Percentiles rank a stretch among this genome's conserved stretches.
These are phyloP conservation scores for Pharmacophagus antenor DNA, from an alignment of 2,888 invertebrate genomes.

Conservation along the genomic window DNA sequence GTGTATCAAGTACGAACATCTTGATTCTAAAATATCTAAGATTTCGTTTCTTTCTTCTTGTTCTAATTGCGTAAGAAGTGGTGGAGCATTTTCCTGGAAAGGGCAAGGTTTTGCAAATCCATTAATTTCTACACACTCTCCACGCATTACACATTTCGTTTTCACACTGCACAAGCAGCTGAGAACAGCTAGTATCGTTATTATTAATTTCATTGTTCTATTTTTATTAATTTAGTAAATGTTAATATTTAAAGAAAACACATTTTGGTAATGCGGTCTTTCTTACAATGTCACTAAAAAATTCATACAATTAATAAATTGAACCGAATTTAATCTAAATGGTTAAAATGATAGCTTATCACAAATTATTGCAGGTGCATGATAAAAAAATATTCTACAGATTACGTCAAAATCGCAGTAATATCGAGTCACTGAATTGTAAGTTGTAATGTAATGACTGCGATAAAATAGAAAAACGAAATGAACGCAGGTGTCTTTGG, in stretches of 20 bases:
- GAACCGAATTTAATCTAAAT: conserved; percentile 37
- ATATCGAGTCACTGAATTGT: conserved; percentile 29
- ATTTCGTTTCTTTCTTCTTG: conserved; percentile 55
- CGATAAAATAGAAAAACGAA: conserved; percentile 34
- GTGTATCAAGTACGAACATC: conserved; percentile 83
- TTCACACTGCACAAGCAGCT: conserved; percentile 39
- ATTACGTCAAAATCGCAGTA: conserved; percentile 32
- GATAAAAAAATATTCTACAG: conserved; percentile 45
- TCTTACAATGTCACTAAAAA: neutral
- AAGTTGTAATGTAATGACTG: conserved; percentile 30
- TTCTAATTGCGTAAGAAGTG: conserved; percentile 49
- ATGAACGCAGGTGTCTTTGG: conserved; percentile 43
- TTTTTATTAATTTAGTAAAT: conserved; percentile 8
- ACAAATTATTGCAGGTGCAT: conserved; percentile 59
- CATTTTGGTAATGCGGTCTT: conserved; percentile 11
- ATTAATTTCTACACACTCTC: conserved; percentile 47
- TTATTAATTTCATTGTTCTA: conserved; percentile 29
- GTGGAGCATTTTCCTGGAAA: conserved; percentile 44
- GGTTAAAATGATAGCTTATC: conserved; percentile 57
- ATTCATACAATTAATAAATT: conserved; percentile 37
- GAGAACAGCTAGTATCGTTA: conserved; percentile 12
- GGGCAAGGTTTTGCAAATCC: conserved; percentile 53
- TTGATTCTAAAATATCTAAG: conserved; percentile 61
- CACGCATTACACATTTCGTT: conserved; percentile 58
- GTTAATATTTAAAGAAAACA: neutral